Base-by-base conservation (phyloP, 2,797 vertebrate species). In the Lepidocolaptes lacrymiger region DNA sequence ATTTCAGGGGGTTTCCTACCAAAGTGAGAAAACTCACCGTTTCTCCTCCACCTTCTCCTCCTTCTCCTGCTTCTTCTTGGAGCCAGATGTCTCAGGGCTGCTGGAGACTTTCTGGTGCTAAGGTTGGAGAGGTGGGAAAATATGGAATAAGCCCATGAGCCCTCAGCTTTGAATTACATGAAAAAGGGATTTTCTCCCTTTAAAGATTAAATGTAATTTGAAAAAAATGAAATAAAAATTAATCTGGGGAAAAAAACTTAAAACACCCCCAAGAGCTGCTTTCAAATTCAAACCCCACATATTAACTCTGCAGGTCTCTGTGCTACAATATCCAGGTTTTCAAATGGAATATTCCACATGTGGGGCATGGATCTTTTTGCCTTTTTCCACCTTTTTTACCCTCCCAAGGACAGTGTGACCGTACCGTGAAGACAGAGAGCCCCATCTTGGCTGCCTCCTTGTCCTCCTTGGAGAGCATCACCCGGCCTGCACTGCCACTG, bases 371-470 rank as follows among this genome's bases (percentile, higher is more conserved):
- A 7, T 46, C 77, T 75, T 61, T 63, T 62, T 46, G 55, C 68
- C 48, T 51, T 77, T 62, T 68, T 3, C 54, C 14, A 3, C 4
- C 18, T 18, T 76, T 79, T 56, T 36, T 28, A 52, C 8, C 28
- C 7, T 83, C 2, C 9, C 1, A 5, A 12, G 46, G 63, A 18
- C n/a, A 14, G 13, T 0, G 9, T 19, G 36, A 12, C 12, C 88
- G 82, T 98, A 99, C 99, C 36, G 98, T 99, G 93, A 99, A 99
- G 73, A 99, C 97, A 0, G 99, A 98, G 39, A 99, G 97, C 28
- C 99, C 99, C 95, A 99, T 96, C 95, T 99, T 99, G 69, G 98
- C 98, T 0, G 98, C 99, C 81, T 99, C 99, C 95, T 98, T 99
- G 93, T 99, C 99, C 92, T 99, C 98, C 56, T 99, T 98, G 62